Conservation (phyloP, 2,113 vertebrate species). For the Mustela nigripes region DNA sequence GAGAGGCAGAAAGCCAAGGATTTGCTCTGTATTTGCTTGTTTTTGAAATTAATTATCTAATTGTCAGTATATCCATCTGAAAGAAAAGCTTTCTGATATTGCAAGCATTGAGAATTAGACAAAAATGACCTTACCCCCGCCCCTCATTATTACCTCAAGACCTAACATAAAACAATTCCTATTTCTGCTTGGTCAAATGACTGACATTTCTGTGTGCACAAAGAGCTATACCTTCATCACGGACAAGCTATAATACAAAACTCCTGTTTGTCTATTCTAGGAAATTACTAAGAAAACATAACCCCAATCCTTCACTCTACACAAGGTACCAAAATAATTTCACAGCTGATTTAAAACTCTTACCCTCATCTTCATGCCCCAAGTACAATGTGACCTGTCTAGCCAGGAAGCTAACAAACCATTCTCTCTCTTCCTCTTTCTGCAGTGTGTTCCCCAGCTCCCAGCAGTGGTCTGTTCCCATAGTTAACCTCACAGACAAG, state of each 20-base stretch:
- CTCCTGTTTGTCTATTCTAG: conserved; percentile 63
- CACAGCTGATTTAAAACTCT: conserved; percentile 83
- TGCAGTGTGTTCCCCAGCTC: conserved; percentile 54
- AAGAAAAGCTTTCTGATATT: not conserved
- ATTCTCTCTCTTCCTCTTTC: conserved; percentile 45
- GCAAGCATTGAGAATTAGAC: not conserved
- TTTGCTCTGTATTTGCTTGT: not conserved
- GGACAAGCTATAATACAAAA: conserved; percentile 27
- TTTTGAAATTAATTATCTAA: conserved; percentile 13
- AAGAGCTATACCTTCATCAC: conserved; percentile 27
- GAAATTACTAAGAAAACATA: conserved; percentile 73
- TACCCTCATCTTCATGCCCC: conserved; percentile 73
- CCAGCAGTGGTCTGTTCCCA: conserved; percentile 72
- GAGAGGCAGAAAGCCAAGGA: not conserved
- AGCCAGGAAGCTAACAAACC: conserved; percentile 64
- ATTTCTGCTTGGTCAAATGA: conserved; percentile 37
- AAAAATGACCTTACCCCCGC: not conserved
- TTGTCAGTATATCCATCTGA: not conserved
- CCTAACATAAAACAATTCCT: not conserved
- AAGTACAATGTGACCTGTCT: conserved; percentile 70
- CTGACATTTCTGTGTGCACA: conserved; percentile 26
- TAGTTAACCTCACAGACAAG: conserved; percentile 76
- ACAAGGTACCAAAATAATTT: conserved; percentile 78
- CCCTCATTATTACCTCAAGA: conserved; percentile 8
- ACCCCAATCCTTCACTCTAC: conserved; percentile 73